Base-by-base conservation (phyloP, 2,797 vertebrate species). In the Centropyge bicolor region DNA sequence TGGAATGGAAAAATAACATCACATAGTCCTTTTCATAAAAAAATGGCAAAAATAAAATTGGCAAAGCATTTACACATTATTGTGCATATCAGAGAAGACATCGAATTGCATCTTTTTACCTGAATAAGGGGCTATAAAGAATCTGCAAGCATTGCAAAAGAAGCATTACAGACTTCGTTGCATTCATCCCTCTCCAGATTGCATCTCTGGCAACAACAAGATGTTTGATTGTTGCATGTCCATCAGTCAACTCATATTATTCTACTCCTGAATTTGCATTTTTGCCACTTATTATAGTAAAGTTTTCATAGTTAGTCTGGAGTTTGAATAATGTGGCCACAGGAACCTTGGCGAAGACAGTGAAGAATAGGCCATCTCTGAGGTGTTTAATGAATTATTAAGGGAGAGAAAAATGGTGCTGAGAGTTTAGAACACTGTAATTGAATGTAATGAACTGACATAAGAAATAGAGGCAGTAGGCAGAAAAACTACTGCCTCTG, bases 401-500 rank as follows among this genome's bases (percentile, higher is more conserved):
- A 54, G 71, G 4, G 13, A 54, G 12, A 45, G 9, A 45, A 66
- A 82, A 60, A 45, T 4, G 6, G 17, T 62, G 59, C 54, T 74
- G 79, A 74, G 40, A 22, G n/a, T 22, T 61, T 19, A 11, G 8
- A 71, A 59, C 16, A 22, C 3, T 36, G 8, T 59, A 61, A 54
- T 35, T 69, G n/a, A 55, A n/a, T 54, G 27, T 68, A 48, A 46
- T 67, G 43, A 85, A 38, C 49, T 38, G 49, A 36, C 31, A 60
- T 41, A 40, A 60, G 14, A 66, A 59, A 74, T 0, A 7, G 7
- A 78, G 13, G 11, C 5, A 14, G 8, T 5, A 78, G 13, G 11
- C 5, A 14, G 8, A 59, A 46, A 13, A 71, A 55, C 43, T 22
- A 40, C 20, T 27, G 38, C 35, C 11, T 74, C 43, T 3, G 6